These are phyloP conservation scores for Platalea minor DNA, from an alignment of 2,797 vertebrate species.

Conservation along the genomic window DNA sequence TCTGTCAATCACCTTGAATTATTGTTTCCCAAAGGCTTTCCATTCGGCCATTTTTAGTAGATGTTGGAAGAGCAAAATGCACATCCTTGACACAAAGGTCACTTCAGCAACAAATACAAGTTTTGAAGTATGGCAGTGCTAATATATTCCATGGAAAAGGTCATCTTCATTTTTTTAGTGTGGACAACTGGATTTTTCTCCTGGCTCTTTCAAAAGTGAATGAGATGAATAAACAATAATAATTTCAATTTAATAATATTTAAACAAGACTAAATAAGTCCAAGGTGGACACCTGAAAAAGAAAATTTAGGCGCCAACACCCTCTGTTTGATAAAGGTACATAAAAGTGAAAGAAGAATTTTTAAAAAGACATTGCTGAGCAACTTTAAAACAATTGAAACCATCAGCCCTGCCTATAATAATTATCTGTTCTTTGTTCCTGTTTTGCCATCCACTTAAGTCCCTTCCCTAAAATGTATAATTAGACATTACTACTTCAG, in stretches of 20 bases:
- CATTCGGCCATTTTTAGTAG: neutral
- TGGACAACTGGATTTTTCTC: neutral
- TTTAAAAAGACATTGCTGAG: neutral
- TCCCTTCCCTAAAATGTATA: neutral
- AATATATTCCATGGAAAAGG: neutral
- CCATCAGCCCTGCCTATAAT: neutral
- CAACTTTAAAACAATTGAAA: neutral
- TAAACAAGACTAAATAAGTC: neutral
- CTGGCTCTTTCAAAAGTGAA: neutral
- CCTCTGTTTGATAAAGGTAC: neutral
- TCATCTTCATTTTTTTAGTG: neutral
- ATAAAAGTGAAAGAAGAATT: neutral
- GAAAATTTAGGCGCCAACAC: neutral
- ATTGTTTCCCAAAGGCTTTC: neutral
- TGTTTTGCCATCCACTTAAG: neutral
- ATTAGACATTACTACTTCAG: neutral
- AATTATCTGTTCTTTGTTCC: neutral
- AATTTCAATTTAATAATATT: neutral
- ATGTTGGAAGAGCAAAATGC: neutral
- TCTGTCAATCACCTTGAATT: neutral
- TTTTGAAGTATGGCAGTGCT: neutral
- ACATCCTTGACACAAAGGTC: neutral
- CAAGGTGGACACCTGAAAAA: neutral
- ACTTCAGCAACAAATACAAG: neutral
- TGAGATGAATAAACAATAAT: neutral